These are phyloP conservation scores for Ctenodactylus gundi DNA, from an alignment of 2,113 vertebrate species.

Conservation along the genomic window DNA sequence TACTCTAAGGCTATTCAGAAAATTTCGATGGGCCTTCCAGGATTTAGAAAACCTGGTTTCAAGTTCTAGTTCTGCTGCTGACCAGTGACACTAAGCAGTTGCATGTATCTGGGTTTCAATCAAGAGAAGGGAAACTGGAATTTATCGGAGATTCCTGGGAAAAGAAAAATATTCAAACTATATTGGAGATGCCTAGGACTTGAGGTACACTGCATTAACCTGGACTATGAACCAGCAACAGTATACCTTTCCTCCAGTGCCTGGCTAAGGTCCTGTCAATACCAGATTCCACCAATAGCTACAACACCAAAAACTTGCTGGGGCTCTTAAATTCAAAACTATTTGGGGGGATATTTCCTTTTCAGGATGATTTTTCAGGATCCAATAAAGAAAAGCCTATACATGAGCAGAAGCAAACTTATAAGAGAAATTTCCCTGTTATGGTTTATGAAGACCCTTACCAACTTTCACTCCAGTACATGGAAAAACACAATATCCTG, in stretches of 20 bases:
- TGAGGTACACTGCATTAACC: not conserved
- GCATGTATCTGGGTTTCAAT: not conserved
- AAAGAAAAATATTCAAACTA: not conserved
- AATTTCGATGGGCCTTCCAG: not conserved
- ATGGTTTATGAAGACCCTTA: slow-evolving; percentile 84
- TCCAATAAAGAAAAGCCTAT: not conserved
- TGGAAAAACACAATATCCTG: slow-evolving; percentile 88
- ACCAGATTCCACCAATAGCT: not conserved
- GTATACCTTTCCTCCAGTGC: not conserved
- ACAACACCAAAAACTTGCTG: not conserved
- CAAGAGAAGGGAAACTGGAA: not conserved
- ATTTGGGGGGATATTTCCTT: slow-evolving; percentile 38
- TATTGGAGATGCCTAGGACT: not conserved
- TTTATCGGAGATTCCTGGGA: not conserved
- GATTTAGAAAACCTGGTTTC: slow-evolving; percentile 25
- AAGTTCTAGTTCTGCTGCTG: not conserved
- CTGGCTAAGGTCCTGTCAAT: not conserved
- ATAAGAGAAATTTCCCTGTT: not conserved
- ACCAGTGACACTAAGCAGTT: not conserved
- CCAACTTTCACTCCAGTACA: slow-evolving; percentile 83
- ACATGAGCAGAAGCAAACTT: rapidly evolving
- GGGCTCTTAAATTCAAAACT: slow-evolving; percentile 6
- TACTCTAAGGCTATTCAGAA: not conserved
- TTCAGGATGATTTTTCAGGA: slow-evolving; percentile 31
- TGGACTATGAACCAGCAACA: not conserved